Conservation (phyloP, 2,797 vertebrate genomes). For the Lophura swinhoii region DNA sequence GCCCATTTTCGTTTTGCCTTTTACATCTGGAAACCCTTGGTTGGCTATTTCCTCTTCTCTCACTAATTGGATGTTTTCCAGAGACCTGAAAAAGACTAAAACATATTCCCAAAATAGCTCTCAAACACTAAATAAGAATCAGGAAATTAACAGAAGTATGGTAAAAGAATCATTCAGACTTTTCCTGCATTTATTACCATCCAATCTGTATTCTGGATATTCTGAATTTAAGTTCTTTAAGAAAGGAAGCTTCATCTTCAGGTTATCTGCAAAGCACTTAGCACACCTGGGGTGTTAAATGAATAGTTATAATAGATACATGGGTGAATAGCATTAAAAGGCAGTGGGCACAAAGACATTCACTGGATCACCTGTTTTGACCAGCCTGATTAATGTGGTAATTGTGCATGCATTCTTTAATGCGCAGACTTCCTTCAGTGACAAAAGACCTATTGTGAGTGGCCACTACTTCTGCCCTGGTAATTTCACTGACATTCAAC, state of each 20-base stretch:
- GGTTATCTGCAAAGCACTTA: constrained; percentile 26
- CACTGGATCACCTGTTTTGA: constrained; percentile 56
- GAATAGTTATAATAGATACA: constrained; percentile 21
- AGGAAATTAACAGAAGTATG: constrained; percentile 8
- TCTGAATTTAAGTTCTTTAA: background rate
- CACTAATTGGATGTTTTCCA: constrained; percentile 38
- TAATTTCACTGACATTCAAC: background rate
- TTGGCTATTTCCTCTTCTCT: background rate
- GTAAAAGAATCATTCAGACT: background rate
- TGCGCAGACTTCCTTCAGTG: constrained; percentile 11
- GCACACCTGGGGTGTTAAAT: constrained; percentile 58
- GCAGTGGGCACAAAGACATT: constrained; percentile 50
- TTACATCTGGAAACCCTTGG: constrained; percentile 28
- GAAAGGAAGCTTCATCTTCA: constrained; percentile 11
- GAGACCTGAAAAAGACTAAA: constrained; percentile 13
- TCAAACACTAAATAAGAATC: constrained; percentile 40
- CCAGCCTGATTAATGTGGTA: constrained; percentile 27
- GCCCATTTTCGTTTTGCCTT: background rate
- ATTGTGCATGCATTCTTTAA: constrained; percentile 48
- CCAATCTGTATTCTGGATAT: background rate
- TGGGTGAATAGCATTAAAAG: constrained; percentile 45
- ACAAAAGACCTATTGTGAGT: constrained; percentile 58
- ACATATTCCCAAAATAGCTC: constrained; percentile 27
- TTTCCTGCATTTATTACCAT: background rate
- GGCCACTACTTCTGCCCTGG: background rate